Evolutionary conservation across 2,888 invertebrate species (phyloP).

Genomic region (Eristalis tenax): DNA sequence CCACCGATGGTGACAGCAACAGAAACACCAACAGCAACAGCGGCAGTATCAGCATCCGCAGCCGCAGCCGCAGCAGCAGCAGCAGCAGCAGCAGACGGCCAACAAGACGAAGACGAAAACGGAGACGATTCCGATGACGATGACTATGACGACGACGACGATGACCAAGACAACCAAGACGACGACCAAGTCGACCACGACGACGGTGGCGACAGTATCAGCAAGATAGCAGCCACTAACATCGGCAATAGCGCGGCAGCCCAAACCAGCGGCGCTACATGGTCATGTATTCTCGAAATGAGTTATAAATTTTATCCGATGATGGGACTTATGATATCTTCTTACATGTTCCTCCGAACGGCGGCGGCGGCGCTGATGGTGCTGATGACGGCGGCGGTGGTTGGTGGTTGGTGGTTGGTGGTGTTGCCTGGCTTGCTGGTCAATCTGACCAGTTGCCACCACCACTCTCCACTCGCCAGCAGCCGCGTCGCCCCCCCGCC

Average conservation of each 20-base stretch:
- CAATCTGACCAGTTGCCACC: conserved; percentile 54
- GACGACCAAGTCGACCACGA: neutral
- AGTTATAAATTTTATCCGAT: conserved; percentile 81
- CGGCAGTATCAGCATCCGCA: neutral
- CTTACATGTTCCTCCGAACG: conserved; percentile 76
- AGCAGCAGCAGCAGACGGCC: conserved; percentile 16
- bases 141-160: conserved; percentile 51
- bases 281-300: conserved; percentile 76
- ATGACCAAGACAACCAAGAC: neutral
- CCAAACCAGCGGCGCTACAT: conserved; percentile 71
- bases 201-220: conserved; percentile 71
- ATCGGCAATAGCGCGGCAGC: conserved; percentile 65
- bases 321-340: conserved; percentile 81
- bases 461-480: neutral
- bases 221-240: conserved; percentile 70
- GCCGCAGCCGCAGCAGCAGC: neutral
- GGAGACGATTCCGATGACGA: neutral
- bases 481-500: neutral
- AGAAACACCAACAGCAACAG: conserved; percentile 34
- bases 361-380: conserved; percentile 15
- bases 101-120: neutral
- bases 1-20: conserved; percentile 51
- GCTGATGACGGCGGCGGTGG: conserved; percentile 8
- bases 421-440: conserved; percentile 23
- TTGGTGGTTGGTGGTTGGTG: neutral